Percentiles rank a stretch among this genome's conserved stretches.
Conservation (phyloP, 2,888 invertebrate species). For the Tipula helvola region DNA sequence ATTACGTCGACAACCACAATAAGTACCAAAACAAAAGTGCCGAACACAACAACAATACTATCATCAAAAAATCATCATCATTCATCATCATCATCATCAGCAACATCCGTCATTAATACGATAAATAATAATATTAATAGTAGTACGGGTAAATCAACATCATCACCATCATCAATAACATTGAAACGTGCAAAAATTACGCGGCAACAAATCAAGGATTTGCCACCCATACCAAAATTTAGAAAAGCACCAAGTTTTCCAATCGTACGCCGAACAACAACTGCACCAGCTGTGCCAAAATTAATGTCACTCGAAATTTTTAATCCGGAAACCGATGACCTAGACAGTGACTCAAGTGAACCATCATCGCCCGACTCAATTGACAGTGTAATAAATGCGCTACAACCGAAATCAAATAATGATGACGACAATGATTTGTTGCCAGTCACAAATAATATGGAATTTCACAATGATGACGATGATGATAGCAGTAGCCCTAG, state of each 20-base stretch:
- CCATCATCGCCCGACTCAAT: conserved; percentile 73
- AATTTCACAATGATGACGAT: conserved; percentile 14
- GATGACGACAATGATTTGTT: conserved; percentile 12
- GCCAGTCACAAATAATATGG: conserved; percentile 10
- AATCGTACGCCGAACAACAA: conserved; percentile 54
- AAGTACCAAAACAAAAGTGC: conserved; percentile 7
- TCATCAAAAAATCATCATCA: neutral
- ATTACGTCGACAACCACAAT: conserved; percentile 14
- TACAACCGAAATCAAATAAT: conserved; percentile 15
- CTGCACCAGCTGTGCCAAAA: conserved; percentile 56
- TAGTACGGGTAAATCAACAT: conserved; percentile 24
- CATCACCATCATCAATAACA: conserved; percentile 33
- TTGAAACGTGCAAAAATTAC: conserved; percentile 41
- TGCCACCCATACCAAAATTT: conserved; percentile 49
- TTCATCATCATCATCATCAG: conserved; percentile 14
- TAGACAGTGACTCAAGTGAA: conserved; percentile 80
- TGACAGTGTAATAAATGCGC: conserved; percentile 72
- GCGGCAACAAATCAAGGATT: conserved; percentile 45
- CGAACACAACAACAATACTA: neutral
- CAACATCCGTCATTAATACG: conserved; percentile 10
- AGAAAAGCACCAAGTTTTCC: conserved; percentile 45
- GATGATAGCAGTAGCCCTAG: conserved; percentile 6
- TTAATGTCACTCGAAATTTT: conserved; percentile 70
- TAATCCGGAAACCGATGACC: conserved; percentile 81
- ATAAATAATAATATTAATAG: neutral